These are phyloP conservation scores for Channa maculata DNA, from an alignment of 2,113 vertebrate genomes.

Conservation along the genomic window DNA sequence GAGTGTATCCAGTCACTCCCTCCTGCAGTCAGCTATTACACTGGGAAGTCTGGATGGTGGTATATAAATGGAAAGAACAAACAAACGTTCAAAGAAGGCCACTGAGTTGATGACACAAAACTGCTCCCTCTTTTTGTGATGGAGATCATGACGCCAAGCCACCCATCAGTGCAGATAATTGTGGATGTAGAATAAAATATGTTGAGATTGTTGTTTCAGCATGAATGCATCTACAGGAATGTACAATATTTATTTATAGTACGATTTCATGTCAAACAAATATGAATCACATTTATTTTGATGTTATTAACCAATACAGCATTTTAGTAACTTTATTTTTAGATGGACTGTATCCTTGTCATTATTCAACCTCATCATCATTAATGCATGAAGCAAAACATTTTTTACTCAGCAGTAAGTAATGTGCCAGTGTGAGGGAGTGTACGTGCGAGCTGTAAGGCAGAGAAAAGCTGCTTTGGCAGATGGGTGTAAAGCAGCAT, in stretches of 20 bases:
- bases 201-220: conserved; percentile 29
- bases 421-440: background rate
- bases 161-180: background rate
- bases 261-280: conserved; percentile 9
- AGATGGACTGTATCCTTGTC: background rate
- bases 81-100: conserved; percentile 42
- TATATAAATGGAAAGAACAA: conserved; percentile 59
- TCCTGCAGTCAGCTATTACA: conserved; percentile 34
- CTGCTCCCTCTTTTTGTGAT: conserved; percentile 37
- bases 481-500: conserved; percentile 52
- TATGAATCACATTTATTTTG: conserved; percentile 8
- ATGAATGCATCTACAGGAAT: conserved; percentile 22
- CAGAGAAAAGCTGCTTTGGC: conserved; percentile 57
- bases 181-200: background rate
- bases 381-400: background rate
- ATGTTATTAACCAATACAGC: conserved; percentile 10
- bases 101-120: conserved; percentile 25
- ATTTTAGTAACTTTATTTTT: background rate
- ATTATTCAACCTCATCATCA: background rate
- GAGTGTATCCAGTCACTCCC: conserved; percentile 42
- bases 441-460: conserved; percentile 39
- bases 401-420: conserved; percentile 1
- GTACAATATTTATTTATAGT: conserved; percentile 9
- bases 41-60: conserved; percentile 36
- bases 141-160: conserved; percentile 17